Conservation (phyloP, 2,113 vertebrate species). For the Psilopogon haemacephalus region DNA sequence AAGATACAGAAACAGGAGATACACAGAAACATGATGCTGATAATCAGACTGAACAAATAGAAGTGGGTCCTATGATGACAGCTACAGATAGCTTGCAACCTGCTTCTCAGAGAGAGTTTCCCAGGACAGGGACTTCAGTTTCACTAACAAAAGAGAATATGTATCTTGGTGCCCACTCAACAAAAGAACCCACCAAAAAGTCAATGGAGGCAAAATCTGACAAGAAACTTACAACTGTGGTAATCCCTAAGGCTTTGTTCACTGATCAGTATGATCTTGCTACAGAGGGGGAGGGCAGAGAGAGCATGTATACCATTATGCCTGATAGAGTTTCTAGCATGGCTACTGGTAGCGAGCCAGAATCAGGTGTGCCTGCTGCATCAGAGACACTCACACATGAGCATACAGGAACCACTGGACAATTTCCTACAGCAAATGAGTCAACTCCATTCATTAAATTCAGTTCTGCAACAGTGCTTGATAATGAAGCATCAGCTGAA, state of each 20-base stretch:
- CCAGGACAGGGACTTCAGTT: slow-evolving; percentile 49
- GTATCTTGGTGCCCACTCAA: slow-evolving; percentile 19
- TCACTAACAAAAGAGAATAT: slow-evolving; percentile 28
- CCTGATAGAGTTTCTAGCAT: not conserved
- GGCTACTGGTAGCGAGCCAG: slow-evolving; percentile 6
- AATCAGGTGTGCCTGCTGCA: slow-evolving; percentile 45
- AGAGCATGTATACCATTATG: not conserved
- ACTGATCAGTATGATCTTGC: slow-evolving; percentile 20
- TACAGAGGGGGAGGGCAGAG: slow-evolving; percentile 39
- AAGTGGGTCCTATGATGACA: slow-evolving; percentile 74
- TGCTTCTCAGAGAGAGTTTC: slow-evolving; percentile 27
- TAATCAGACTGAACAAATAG: slow-evolving; percentile 76
- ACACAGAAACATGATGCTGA: slow-evolving; percentile 43
- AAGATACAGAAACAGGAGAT: slow-evolving; percentile 35
- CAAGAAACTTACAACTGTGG: slow-evolving; percentile 54
- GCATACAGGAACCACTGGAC: not conserved
- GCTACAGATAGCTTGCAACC: slow-evolving; percentile 53
- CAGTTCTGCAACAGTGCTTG: not conserved
- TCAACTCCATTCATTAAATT: not conserved
- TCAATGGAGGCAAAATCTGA: slow-evolving; percentile 71
- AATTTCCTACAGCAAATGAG: not conserved
- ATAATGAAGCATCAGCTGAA: not conserved
- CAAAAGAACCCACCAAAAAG: slow-evolving; percentile 55
- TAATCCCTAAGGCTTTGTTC: slow-evolving; percentile 52
- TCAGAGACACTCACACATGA: slow-evolving; percentile 55